Conservation (phyloP, 1,140 invertebrate species). For the Zaprionus africanus region DNA sequence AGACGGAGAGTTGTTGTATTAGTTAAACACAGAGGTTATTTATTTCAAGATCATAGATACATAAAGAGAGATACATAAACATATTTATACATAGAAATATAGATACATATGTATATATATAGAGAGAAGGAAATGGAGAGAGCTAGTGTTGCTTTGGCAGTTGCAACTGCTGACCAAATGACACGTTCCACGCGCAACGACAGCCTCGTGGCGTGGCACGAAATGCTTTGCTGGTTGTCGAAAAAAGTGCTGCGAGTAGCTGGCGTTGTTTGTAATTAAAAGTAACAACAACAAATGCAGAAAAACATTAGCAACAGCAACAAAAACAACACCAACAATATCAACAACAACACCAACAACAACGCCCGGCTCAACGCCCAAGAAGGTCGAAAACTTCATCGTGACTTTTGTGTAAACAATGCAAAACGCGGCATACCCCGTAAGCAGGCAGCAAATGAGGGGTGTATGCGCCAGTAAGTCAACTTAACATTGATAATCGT, state of each 20-base stretch:
- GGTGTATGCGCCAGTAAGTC: neutral
- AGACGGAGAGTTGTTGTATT: no score
- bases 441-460: neutral
- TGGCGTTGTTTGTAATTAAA: conserved; percentile 69
- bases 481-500: neutral
- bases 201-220: neutral
- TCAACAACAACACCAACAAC: conserved; percentile 27
- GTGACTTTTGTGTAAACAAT: conserved; percentile 68
- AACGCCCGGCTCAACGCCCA: conserved; percentile 35
- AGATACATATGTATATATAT: neutral
- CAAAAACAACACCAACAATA: conserved; percentile 10
- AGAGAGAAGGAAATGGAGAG: neutral
- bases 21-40: no score
- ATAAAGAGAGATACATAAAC: no score
- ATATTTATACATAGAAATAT: no score
- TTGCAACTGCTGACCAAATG: conserved; percentile 33
- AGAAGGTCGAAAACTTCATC: conserved; percentile 51
- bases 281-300: conserved; percentile 36
- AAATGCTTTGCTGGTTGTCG: conserved; percentile 28
- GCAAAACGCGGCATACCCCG: conserved; percentile 39
- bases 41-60: no score
- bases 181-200: conserved; percentile 47
- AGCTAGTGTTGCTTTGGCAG: neutral
- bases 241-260: conserved; percentile 32
- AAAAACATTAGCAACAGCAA: conserved; percentile 22